A percentile compares a stretch with the other conserved stretches of the same genome.
Evolutionary conservation across 2,888 invertebrate genomes (phyloP).

Genomic region (Odontomyia ornata): DNA sequence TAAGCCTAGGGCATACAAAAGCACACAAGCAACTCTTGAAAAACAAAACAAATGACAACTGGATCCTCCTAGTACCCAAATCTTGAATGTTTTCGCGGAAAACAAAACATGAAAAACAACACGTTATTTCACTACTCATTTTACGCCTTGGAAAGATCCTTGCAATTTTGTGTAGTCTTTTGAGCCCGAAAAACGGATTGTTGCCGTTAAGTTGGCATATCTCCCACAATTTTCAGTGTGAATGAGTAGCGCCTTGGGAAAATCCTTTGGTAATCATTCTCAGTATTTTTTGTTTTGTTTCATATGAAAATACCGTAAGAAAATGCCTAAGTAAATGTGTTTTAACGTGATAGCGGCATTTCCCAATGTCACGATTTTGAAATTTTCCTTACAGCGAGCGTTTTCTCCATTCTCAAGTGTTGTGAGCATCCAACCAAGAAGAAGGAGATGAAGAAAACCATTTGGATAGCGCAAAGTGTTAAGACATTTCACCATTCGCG

Average conservation of each 20-base stretch:
- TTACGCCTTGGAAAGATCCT: conserved; percentile 4
- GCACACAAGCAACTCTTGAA: background rate
- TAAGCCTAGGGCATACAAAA: background rate
- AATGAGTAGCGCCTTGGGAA: background rate
- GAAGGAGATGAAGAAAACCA: background rate
- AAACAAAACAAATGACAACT: background rate
- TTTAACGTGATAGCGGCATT: background rate
- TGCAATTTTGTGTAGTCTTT: background rate
- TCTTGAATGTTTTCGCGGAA: background rate
- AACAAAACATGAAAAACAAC: background rate
- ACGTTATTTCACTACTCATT: background rate
- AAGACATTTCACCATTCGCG: conserved; percentile 25
- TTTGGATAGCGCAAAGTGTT: conserved; percentile 21
- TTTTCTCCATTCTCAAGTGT: background rate
- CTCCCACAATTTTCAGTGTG: background rate
- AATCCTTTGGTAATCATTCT: conserved; percentile 20
- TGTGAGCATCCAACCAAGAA: conserved; percentile 13
- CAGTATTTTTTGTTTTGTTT: conserved; percentile 15
- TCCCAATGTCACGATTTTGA: conserved; percentile 9
- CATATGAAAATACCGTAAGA: background rate
- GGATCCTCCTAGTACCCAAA: background rate
- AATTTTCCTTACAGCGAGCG: background rate
- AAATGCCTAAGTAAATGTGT: conserved; percentile 33
- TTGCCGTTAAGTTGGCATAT: conserved; percentile 19
- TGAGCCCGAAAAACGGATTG: background rate